A percentile compares a stretch with the other conserved stretches of the same genome.
phyloP scores from a whole-genome alignment of 2,888 invertebrate species.

The Tanaodytes sp. region DNA sequence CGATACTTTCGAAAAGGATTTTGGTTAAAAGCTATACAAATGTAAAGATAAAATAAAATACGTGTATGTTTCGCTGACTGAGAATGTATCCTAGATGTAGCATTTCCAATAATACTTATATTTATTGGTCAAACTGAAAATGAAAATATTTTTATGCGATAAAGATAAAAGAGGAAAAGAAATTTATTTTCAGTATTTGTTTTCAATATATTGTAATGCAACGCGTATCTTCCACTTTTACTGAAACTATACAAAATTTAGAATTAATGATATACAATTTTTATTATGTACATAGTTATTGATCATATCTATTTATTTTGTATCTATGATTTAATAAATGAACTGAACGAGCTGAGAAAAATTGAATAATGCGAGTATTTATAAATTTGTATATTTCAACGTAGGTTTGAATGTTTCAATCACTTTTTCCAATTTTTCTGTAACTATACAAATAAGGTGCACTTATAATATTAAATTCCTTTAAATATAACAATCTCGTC shows the following conservation, averaged over 20 bases:
- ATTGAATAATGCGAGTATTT: slow-evolving; percentile 40
- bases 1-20: slow-evolving; percentile 42
- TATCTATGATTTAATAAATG: slow-evolving; percentile 46
- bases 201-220: slow-evolving; percentile 29
- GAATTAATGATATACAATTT: slow-evolving; percentile 31
- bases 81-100: slow-evolving; percentile 41
- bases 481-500: too few species aligned
- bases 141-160: slow-evolving; percentile 47
- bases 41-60: slow-evolving; percentile 41
- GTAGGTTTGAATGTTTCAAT: slow-evolving; percentile 46
- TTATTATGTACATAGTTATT: slow-evolving; percentile 44
- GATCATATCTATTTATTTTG: slow-evolving; percentile 47
- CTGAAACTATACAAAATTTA: slow-evolving; percentile 40
- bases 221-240: slow-evolving; percentile 40
- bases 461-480: slow-evolving; percentile 49
- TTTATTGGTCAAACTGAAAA: slow-evolving; percentile 43
- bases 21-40: slow-evolving; percentile 46
- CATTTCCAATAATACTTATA: slow-evolving; percentile 48
- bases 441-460: slow-evolving; percentile 46
- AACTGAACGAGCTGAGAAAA: slow-evolving; percentile 40
- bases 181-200: slow-evolving; percentile 51
- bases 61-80: slow-evolving; percentile 49
- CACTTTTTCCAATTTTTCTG: slow-evolving; percentile 48
- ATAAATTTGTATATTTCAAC: slow-evolving; percentile 49
- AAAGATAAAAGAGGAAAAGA: slow-evolving; percentile 26